phyloP scores from a whole-genome alignment of 2,113 vertebrate species.

The Hyaena hyaena region DNA sequence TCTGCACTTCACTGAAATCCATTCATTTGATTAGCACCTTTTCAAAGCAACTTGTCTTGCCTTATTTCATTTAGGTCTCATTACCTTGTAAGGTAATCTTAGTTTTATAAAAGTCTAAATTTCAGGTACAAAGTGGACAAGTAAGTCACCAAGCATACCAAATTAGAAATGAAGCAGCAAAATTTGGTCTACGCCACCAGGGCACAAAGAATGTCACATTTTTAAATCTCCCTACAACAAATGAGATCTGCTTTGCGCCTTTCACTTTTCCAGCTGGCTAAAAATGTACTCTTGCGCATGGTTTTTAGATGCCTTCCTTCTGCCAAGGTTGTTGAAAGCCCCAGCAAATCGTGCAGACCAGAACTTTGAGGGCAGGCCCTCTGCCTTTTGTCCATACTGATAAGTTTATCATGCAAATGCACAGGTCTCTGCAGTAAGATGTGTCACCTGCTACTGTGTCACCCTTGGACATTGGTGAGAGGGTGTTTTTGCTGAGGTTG shows the following conservation, averaged over 20 bases:
- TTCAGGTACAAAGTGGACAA: constrained; percentile 44
- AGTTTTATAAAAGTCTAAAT: constrained; percentile 55
- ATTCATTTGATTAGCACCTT: constrained; percentile 11
- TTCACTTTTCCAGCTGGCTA: constrained; percentile 25
- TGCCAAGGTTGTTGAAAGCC: background rate
- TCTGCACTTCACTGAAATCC: constrained; percentile 44
- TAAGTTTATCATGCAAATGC: constrained; percentile 36
- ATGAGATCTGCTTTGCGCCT: constrained; percentile 32
- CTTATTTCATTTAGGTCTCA: constrained; percentile 42
- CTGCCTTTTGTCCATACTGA: background rate
- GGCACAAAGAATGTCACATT: constrained; percentile 52
- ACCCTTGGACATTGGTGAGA: background rate
- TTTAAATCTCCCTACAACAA: constrained; percentile 27
- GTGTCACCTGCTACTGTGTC: background rate
- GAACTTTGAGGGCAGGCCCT: background rate
- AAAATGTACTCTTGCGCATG: background rate
- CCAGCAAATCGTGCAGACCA: background rate
- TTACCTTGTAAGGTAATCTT: constrained; percentile 56
- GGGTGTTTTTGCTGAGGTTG: background rate
- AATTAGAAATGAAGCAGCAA: constrained; percentile 37
- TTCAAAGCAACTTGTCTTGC: constrained; percentile 45
- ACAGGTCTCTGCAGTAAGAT: background rate
- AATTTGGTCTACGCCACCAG: background rate
- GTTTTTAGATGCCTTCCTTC: background rate
- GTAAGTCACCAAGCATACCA: constrained; percentile 14